A percentile compares a stretch with the other conserved stretches of the same genome.
Conservation (phyloP, 2,113 vertebrate species). For the Gorsachius goisagi region DNA sequence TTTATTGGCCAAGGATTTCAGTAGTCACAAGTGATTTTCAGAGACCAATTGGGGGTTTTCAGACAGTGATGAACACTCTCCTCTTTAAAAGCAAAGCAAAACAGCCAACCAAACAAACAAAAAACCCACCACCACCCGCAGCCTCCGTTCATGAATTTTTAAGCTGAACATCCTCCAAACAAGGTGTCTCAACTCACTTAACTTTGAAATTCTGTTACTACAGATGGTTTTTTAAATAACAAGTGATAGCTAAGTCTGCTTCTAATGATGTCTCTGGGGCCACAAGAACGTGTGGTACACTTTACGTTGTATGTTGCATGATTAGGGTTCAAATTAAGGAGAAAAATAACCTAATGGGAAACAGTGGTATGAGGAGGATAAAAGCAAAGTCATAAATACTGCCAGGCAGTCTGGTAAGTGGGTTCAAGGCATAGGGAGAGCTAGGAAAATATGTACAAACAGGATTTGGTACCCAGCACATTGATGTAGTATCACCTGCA, state of each 20-base stretch:
- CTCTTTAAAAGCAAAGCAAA: neutral
- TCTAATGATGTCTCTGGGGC: neutral
- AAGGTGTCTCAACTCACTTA: neutral
- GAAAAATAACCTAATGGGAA: neutral
- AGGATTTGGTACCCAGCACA: neutral
- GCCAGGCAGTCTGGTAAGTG: neutral
- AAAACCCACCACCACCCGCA: rapidly evolving
- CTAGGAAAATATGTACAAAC: neutral
- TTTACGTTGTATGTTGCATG: neutral
- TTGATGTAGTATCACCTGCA: neutral
- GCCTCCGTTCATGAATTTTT: neutral
- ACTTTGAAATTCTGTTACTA: neutral
- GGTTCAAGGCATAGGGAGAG: neutral
- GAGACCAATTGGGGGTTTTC: neutral
- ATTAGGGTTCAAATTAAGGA: neutral
- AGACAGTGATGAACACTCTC: neutral
- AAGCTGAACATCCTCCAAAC: neutral
- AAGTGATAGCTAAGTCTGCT: neutral
- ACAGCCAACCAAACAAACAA: neutral
- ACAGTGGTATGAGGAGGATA: neutral
- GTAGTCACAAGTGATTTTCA: neutral
- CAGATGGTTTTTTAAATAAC: neutral
- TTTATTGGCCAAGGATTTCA: neutral
- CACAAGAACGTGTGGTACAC: neutral
- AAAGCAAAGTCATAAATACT: neutral